Evolutionary conservation across 2,797 vertebrate genomes (phyloP).

Genomic region (Myotis planiceps): DNA sequence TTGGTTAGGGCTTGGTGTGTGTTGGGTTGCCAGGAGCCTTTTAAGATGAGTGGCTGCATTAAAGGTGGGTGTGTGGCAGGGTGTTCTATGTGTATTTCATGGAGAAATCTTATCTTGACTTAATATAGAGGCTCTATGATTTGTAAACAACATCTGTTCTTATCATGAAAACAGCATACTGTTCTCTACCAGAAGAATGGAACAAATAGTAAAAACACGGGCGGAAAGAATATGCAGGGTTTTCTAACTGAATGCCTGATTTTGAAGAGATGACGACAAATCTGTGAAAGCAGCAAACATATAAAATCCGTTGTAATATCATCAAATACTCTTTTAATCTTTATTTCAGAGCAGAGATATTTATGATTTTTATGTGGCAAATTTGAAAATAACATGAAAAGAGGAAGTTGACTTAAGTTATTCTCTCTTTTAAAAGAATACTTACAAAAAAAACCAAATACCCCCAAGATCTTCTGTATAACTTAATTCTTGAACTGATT

Average conservation of each 20-base stretch:
- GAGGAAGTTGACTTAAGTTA: not conserved
- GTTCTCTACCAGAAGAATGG: not conserved
- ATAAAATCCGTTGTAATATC: not conserved
- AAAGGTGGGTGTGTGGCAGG: not conserved
- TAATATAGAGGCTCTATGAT: not conserved
- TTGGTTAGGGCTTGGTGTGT: not conserved
- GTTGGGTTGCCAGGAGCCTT: not conserved
- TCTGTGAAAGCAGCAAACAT: not conserved
- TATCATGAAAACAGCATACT: not conserved
- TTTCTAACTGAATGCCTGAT: slow-evolving; percentile 18
- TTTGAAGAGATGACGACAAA: not conserved
- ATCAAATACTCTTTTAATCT: not conserved
- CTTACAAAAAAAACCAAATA: not conserved
- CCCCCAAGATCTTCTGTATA: not conserved
- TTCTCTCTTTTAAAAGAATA: not conserved
- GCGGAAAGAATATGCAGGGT: not conserved
- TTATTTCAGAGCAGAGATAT: slow-evolving; percentile 40
- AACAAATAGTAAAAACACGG: not conserved
- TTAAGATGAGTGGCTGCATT: not conserved
- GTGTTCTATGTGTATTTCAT: not conserved
- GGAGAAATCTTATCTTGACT: not conserved
- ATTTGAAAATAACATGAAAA: slow-evolving; percentile 38
- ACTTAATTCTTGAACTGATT: not conserved
- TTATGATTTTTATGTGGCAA: slow-evolving; percentile 7
- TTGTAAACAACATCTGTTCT: not conserved